Conservation (phyloP, 2,888 invertebrate genomes). For the Papilio elwesi region DNA sequence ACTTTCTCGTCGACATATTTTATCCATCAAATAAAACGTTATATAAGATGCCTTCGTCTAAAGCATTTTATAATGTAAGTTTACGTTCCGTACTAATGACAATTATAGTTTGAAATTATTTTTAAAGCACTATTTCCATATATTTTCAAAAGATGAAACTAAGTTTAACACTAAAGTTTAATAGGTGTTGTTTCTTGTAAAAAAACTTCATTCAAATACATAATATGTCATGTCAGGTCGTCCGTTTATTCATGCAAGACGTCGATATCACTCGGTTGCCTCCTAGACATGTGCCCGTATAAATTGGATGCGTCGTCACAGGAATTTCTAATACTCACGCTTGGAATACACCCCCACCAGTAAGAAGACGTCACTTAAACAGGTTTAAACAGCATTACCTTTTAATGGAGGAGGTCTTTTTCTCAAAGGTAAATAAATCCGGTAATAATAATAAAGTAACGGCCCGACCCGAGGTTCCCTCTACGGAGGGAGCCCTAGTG, state of each 20-base stretch:
- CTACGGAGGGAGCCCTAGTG: too few relatives aligned
- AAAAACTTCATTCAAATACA: background rate
- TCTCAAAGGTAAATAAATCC: background rate
- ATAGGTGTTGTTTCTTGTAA: background rate
- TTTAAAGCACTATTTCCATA: too few relatives aligned
- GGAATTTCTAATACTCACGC: background rate
- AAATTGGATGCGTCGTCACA: conserved; percentile 10
- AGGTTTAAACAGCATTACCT: background rate
- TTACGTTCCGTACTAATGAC: too few relatives aligned
- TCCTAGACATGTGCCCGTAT: conserved; percentile 5
- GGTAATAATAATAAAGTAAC: too few relatives aligned
- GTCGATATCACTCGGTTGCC: background rate
- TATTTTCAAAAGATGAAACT: too few relatives aligned
- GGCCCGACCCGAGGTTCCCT: too few relatives aligned
- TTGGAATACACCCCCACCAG: background rate
- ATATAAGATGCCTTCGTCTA: background rate
- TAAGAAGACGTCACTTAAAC: background rate
- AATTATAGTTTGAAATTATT: too few relatives aligned
- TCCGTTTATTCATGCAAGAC: background rate
- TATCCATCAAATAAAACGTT: conserved; percentile 25
- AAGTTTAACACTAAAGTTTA: too few relatives aligned
- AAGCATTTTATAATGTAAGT: too few relatives aligned
- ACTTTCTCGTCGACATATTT: conserved; percentile 27
- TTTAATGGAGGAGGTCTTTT: background rate
- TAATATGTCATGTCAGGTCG: background rate